phyloP scores from a whole-genome alignment of 2,113 vertebrate species.

The Apistogramma diplotaenia region DNA sequence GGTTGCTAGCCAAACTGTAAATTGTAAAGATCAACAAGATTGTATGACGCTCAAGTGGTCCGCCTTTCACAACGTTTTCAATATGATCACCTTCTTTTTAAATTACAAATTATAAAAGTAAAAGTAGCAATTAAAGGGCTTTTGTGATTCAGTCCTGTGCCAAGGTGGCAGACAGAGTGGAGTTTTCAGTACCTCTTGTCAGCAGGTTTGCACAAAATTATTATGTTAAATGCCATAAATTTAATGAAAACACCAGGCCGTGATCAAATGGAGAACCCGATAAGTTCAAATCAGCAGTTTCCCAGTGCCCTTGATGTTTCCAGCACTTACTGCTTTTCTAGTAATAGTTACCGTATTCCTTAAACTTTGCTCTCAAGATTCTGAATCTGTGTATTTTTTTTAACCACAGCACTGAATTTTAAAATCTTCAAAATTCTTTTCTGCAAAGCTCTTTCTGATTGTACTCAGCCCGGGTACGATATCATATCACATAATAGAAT shows the following conservation, averaged over 20 bases:
- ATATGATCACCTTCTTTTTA: background rate
- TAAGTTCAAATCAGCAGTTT: background rate
- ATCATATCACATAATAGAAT: conserved; percentile 69
- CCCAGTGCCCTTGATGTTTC: background rate
- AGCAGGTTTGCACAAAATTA: background rate
- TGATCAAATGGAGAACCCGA: background rate
- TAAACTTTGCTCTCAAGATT: background rate
- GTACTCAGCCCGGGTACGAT: conserved; percentile 33
- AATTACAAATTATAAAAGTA: background rate
- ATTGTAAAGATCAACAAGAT: background rate
- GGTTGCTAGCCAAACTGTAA: background rate
- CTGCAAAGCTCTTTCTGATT: conserved; percentile 23
- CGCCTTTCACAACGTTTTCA: background rate
- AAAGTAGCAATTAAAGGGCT: background rate
- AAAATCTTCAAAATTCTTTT: conserved; percentile 7
- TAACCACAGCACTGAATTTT: background rate
- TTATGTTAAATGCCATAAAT: background rate
- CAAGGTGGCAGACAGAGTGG: background rate
- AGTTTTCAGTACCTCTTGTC: background rate
- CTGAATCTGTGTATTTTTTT: background rate
- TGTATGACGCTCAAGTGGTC: background rate
- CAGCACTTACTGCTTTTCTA: background rate
- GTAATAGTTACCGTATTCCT: background rate
- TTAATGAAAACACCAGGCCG: background rate
- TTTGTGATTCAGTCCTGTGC: background rate